These are phyloP conservation scores for Parazoanthus atlanticus DNA, from an alignment of 92 coral and sea anemone genomes.

Conservation along the genomic window DNA sequence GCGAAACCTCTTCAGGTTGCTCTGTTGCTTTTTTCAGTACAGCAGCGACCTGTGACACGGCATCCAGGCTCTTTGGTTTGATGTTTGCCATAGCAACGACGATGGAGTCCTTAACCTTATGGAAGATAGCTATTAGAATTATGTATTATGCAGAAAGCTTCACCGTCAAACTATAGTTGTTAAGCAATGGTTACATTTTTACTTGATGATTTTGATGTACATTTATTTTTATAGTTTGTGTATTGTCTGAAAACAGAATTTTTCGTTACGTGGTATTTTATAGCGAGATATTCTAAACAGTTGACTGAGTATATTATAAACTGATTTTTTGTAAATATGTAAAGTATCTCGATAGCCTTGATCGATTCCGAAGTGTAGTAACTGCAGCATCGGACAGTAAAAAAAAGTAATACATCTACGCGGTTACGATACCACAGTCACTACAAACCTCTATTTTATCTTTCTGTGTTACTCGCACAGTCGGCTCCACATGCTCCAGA, in stretches of 20 bases:
- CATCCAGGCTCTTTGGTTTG: neutral
- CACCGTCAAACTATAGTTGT: neutral
- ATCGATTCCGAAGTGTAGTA: no score
- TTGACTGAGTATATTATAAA: no score
- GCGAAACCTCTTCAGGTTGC: conserved; percentile 26
- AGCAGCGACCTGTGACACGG: conserved; percentile 30
- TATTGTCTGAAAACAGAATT: no score
- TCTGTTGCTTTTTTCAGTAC: conserved; percentile 27
- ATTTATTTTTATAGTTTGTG: no score
- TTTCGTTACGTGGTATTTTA: no score
- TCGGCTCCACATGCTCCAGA: conserved; percentile 9
- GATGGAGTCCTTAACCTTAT: conserved; percentile 24
- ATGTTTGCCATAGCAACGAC: conserved; percentile 2
- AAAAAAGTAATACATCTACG: no score
- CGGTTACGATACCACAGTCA: no score
- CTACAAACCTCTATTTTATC: conserved; percentile 31
- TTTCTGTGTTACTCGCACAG: neutral
- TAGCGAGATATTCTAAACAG: no score
- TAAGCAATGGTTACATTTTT: neutral
- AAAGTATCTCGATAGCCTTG: neutral
- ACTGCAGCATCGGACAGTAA: no score
- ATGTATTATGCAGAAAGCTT: neutral
- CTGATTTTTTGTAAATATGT: no score
- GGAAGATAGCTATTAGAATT: neutral
- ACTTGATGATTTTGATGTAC: neutral